These are phyloP conservation scores for Drosophila merina DNA, from an alignment of 2,888 invertebrate species.

Conservation along the genomic window DNA sequence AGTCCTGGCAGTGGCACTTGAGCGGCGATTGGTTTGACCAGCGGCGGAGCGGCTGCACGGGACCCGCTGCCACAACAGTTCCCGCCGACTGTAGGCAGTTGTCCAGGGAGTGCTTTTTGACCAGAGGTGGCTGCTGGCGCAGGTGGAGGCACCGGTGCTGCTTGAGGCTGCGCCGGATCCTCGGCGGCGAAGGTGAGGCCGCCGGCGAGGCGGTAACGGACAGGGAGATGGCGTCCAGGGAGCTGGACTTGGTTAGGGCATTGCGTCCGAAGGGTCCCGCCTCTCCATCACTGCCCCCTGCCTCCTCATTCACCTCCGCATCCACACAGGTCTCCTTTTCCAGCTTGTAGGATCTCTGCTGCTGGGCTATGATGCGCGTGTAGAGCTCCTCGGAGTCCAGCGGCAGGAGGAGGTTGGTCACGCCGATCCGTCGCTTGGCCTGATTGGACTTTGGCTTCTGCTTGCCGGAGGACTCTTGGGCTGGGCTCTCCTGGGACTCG, in stretches of 20 bases:
- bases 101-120: constrained; percentile 53
- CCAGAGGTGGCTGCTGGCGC: constrained; percentile 49
- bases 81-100: constrained; percentile 20
- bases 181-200: constrained; percentile 76
- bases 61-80: constrained; percentile 54
- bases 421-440: constrained; percentile 72
- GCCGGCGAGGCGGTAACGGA: constrained; percentile 80
- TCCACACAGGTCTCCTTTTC: constrained; percentile 22
- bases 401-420: constrained; percentile 77
- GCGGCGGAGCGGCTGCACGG: constrained; percentile 66
- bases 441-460: constrained; percentile 62
- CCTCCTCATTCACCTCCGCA: background rate
- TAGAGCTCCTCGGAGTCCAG: constrained; percentile 83
- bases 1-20: constrained; percentile 65
- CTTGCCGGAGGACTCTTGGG: constrained; percentile 20
- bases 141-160: constrained; percentile 74
- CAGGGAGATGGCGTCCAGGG: constrained; percentile 82
- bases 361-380: constrained; percentile 81
- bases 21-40: constrained; percentile 79
- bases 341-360: constrained; percentile 44
- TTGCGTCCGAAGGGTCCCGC: constrained; percentile 30
- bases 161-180: constrained; percentile 75
- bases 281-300: constrained; percentile 40
- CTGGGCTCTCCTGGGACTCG: constrained; percentile 9
- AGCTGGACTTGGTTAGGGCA: constrained; percentile 82